Conservation (phyloP, 2,888 invertebrate species). For the Macroteleia sp. region DNA sequence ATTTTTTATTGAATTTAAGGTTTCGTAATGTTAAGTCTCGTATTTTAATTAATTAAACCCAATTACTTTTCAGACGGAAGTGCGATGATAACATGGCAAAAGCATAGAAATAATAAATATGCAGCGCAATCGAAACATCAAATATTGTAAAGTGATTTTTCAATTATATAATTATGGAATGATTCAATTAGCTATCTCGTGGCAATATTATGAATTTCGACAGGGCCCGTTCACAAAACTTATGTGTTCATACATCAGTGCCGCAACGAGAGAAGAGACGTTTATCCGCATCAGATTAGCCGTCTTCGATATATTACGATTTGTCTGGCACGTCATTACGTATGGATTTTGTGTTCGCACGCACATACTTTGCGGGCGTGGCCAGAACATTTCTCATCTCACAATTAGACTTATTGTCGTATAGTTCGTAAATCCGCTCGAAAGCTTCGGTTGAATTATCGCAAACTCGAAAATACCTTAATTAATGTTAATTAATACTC, state of each 20-base stretch:
- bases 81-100: neutral
- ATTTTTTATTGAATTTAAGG: slow-evolving; percentile 12
- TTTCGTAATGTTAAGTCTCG: neutral
- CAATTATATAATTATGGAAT: slow-evolving; percentile 21
- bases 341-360: slow-evolving; percentile 63
- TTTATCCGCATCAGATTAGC: slow-evolving; percentile 54
- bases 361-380: slow-evolving; percentile 63
- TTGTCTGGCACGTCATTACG: slow-evolving; percentile 66
- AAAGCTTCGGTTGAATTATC: slow-evolving; percentile 40
- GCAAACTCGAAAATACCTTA: slow-evolving; percentile 5
- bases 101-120: neutral
- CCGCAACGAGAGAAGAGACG: slow-evolving; percentile 36
- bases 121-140: neutral
- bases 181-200: slow-evolving; percentile 15
- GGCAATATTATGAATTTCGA: slow-evolving; percentile 56
- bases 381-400: slow-evolving; percentile 63
- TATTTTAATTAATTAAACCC: slow-evolving; percentile 12
- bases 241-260: slow-evolving; percentile 51
- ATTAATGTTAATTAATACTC: slow-evolving; percentile 55
- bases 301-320: slow-evolving; percentile 66
- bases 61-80: slow-evolving; percentile 4
- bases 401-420: slow-evolving; percentile 68
- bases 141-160: slow-evolving; percentile 27
- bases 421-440: slow-evolving; percentile 62
- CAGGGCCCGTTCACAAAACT: slow-evolving; percentile 21